Evolutionary conservation across 2,797 vertebrate genomes (phyloP), one percentile per base, ranked within the genome.

Genomic region (Pangasius macronema): DNA sequence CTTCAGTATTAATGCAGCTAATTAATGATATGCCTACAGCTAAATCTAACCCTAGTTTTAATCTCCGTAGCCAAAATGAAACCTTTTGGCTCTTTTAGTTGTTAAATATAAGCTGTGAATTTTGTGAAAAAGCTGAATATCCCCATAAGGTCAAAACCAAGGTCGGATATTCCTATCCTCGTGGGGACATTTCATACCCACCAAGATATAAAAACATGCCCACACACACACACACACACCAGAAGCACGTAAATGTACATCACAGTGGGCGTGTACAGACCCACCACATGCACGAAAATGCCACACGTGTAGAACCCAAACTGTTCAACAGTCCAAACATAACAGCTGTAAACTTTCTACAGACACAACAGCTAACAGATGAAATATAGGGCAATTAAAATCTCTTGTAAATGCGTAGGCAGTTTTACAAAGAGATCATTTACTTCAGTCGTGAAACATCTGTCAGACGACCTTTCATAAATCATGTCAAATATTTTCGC

Each of bases 341-440:
- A 91, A 88, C 89, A 86, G 57, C 82, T 72, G 86, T 84, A 83
- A 87, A 89, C 83, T 65, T 86, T 85, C 80, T 65, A 70, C 90
- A 89, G 85, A 88, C 85, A 84, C 86, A 89, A 86, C 85, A 88
- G 55, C 51, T 8, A 20, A 57, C 76, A 83, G n/a, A 82, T 84
- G 77, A 89, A 86, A 86, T 67, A 46, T 2, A 82, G 75, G n/a
- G 27, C 81, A 84, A 53, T 68, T 72, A 24, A 3, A 72, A 24
- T 67, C 20, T 68, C 57, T 39, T 14, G 55, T 84, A 46, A 6
- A 76, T 49, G 30, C 79, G 39, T 55, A 42, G 57, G 18, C 30
- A 11, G 14, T 57, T 61, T 83, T 70, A 49, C 59, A 46, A 16
- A 67, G 61, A n/a, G 24, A 89, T 72, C 53, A 67, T 82, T 87